These are phyloP conservation scores for Dromiciops gliroides DNA, from an alignment of 2,113 vertebrate genomes.

Conservation along the genomic window DNA sequence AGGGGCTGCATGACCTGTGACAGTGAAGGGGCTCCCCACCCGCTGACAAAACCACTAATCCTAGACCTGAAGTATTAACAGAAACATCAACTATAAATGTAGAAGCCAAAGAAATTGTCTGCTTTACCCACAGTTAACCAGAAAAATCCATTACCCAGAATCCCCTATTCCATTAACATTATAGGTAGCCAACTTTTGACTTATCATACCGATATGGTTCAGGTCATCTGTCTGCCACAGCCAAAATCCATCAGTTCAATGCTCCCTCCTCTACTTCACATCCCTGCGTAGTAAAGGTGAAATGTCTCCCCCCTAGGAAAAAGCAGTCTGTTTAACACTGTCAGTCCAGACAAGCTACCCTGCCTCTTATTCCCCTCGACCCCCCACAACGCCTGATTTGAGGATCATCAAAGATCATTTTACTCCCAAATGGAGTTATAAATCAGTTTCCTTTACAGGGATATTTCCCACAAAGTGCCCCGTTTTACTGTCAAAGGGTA, in stretches of 20 bases:
- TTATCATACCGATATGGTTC: not conserved
- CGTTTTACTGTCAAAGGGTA: not conserved
- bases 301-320: not conserved
- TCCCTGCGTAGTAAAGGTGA: not conserved
- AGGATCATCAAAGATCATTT: not conserved
- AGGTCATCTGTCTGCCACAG: not conserved
- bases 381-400: not conserved
- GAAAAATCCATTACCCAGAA: not conserved
- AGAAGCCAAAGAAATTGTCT: not conserved
- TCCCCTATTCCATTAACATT: not conserved
- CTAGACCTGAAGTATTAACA: not conserved
- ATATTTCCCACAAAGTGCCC: not conserved
- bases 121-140: not conserved
- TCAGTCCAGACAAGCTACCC: not conserved
- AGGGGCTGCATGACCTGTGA: not conserved
- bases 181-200: not conserved
- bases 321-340: not conserved
- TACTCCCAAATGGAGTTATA: not conserved
- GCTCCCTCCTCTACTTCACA: fast-evolving
- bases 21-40: not conserved
- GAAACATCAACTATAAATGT: not conserved
- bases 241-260: not conserved
- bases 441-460: not conserved
- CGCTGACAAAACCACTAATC: not conserved
- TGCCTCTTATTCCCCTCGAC: not conserved